Conservation (phyloP, 2,888 invertebrate genomes). For the Dasysyrphus albostriatus region DNA sequence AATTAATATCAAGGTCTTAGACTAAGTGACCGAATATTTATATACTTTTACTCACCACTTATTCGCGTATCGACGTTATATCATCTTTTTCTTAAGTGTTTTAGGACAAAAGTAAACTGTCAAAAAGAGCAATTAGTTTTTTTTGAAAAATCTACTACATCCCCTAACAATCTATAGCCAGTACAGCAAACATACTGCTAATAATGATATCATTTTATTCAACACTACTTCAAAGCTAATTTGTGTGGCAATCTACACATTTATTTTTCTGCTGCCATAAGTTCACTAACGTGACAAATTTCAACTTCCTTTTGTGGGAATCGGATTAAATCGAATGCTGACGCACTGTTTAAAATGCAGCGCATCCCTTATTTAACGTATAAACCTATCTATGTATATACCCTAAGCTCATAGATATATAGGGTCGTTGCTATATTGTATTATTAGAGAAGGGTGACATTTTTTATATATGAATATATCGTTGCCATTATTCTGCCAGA, state of each 20-base stretch:
- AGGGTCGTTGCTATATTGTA: slow-evolving; percentile 24
- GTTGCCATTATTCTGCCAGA: slow-evolving; percentile 16
- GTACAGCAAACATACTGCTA: slow-evolving; percentile 20
- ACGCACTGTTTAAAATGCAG: slow-evolving; percentile 2
- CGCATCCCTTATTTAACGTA: slow-evolving; percentile 56
- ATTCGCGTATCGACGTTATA: too few species aligned
- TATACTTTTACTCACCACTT: too few species aligned
- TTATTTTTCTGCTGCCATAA: slow-evolving; percentile 59
- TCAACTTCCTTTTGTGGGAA: slow-evolving; percentile 69
- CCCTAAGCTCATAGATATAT: not conserved
- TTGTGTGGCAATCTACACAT: slow-evolving; percentile 46
- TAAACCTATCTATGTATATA: not conserved
- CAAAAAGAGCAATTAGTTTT: not conserved
- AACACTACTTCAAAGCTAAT: slow-evolving; percentile 57
- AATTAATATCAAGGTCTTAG: too few species aligned
- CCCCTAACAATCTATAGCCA: not conserved
- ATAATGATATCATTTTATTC: slow-evolving; percentile 49
- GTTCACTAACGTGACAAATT: slow-evolving; percentile 75
- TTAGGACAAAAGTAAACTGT: not conserved
- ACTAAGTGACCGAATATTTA: too few species aligned
- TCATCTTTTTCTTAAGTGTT: not conserved
- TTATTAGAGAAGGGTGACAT: slow-evolving; percentile 32
- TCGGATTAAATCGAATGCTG: slow-evolving; percentile 59
- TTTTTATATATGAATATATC: slow-evolving; percentile 47
- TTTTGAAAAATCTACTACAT: not conserved